Conservation (phyloP, 2,888 invertebrate genomes). For the Drosophila neonasuta region DNA sequence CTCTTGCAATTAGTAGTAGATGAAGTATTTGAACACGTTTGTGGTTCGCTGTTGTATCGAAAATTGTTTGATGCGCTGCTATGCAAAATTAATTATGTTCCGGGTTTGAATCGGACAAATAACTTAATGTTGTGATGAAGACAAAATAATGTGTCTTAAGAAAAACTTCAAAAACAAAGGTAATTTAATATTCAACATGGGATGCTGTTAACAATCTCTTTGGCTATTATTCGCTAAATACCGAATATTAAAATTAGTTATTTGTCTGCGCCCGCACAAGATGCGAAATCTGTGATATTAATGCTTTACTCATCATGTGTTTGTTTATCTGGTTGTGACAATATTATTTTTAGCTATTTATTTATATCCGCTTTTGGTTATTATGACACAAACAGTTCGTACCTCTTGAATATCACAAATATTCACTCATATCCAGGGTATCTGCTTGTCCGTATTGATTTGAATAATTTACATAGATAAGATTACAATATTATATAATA, state of each 20-base stretch:
- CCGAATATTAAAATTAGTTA: background rate
- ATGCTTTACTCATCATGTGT: slow-evolving; percentile 22
- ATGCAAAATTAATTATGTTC: background rate
- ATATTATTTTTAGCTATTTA: slow-evolving; percentile 8
- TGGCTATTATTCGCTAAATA: slow-evolving; percentile 6
- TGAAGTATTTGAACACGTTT: background rate
- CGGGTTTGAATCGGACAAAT: slow-evolving; percentile 1
- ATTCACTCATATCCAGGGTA: background rate
- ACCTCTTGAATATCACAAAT: background rate
- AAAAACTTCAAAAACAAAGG: background rate
- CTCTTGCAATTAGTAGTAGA: background rate
- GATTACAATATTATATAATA: too few species aligned
- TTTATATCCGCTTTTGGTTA: background rate
- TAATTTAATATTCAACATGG: background rate
- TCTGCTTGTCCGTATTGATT: background rate
- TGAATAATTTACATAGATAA: too few species aligned
- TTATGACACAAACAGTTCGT: background rate
- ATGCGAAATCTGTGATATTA: slow-evolving; percentile 5
- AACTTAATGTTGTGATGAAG: slow-evolving; percentile 2
- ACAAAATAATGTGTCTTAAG: background rate
- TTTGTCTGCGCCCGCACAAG: slow-evolving; percentile 8
- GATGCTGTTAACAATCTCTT: slow-evolving; percentile 5
- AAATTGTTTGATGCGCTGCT: background rate
- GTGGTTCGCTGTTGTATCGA: background rate
- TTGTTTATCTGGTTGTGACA: slow-evolving; percentile 17